phyloP scores from a whole-genome alignment of 2,797 vertebrate species.

The Falco biarmicus region DNA sequence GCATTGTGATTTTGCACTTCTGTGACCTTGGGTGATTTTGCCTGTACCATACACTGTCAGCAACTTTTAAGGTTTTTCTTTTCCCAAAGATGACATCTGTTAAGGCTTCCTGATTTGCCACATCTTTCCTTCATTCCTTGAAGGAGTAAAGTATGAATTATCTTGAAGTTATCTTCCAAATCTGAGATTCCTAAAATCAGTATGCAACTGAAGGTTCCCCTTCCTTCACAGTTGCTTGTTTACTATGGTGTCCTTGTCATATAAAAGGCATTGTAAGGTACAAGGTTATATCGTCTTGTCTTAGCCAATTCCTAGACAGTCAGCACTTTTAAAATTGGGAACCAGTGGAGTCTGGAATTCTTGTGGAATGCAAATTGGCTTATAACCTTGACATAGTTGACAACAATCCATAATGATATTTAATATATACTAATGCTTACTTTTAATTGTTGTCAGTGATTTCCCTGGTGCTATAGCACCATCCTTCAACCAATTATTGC shows the following conservation, averaged over 20 bases:
- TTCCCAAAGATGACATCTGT: accelerated
- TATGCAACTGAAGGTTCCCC: not conserved
- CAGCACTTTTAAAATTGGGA: conserved; percentile 13
- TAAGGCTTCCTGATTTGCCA: not conserved
- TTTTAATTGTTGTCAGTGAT: conserved; percentile 18
- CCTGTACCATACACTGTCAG: not conserved
- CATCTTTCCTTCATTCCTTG: not conserved
- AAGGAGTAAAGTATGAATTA: not conserved
- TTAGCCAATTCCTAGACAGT: not conserved
- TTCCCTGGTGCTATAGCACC: not conserved
- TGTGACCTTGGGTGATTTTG: not conserved
- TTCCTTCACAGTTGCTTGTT: not conserved
- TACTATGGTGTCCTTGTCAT: not conserved
- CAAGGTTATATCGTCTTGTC: not conserved
- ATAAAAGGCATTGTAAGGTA: not conserved
- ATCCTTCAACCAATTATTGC: not conserved
- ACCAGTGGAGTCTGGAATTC: not conserved
- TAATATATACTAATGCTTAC: not conserved
- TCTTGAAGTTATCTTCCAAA: not conserved
- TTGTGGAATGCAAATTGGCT: not conserved
- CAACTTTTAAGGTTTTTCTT: not conserved
- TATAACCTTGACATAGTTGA: not conserved
- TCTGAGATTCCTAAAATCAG: not conserved
- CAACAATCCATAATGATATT: not conserved
- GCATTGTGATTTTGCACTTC: not conserved